Conservation (phyloP, 2,113 vertebrate species). For the Furnarius figulus region DNA sequence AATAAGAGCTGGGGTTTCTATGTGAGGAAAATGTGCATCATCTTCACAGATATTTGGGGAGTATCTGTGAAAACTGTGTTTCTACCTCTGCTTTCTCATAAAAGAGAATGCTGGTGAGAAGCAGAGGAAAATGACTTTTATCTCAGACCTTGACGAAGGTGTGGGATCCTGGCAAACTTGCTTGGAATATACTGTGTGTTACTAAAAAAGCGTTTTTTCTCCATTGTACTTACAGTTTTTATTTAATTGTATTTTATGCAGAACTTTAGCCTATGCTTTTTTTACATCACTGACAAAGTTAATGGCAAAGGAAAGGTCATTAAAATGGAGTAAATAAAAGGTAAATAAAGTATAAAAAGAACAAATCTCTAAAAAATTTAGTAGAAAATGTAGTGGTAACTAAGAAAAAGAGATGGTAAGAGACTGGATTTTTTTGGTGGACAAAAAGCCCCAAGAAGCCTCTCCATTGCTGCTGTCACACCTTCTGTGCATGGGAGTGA, state of each 20-base stretch:
- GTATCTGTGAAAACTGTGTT: background rate
- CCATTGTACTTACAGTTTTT: background rate
- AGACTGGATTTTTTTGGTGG: rapidly evolving
- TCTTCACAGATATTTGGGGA: background rate
- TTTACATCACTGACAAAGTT: background rate
- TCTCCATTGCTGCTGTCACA: background rate
- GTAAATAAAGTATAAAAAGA: background rate
- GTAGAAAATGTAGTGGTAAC: background rate
- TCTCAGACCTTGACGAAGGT: background rate
- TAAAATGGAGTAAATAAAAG: background rate
- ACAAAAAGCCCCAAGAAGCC: rapidly evolving
- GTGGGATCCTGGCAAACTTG: background rate
- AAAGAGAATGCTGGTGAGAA: background rate
- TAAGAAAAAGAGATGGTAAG: background rate
- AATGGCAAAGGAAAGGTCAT: background rate
- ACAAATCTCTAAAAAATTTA: background rate
- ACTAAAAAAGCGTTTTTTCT: background rate
- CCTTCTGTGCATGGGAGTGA: background rate
- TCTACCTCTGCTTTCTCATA: background rate
- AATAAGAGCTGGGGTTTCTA: rapidly evolving
- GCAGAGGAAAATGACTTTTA: background rate
- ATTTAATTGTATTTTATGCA: background rate
- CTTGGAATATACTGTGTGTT: background rate
- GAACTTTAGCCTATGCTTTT: background rate
- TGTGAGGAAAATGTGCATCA: background rate